Conservation (phyloP, 2,888 invertebrate genomes). For the Latrodectus hesperus region DNA sequence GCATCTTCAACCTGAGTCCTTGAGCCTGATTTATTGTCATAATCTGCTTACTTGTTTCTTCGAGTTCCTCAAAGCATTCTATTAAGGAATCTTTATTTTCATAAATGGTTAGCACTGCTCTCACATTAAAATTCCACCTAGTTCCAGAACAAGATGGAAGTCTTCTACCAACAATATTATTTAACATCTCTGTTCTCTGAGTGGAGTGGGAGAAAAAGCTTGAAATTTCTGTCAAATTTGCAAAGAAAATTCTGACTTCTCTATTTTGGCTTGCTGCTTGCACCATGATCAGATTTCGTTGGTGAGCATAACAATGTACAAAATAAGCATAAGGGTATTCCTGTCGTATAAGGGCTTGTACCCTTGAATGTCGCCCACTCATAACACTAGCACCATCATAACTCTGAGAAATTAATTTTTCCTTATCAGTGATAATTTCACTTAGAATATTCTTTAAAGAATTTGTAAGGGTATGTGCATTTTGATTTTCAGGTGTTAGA, state of each 20-base stretch:
- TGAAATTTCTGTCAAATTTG: too few species aligned
- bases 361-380: conserved; percentile 70
- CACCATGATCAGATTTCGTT: conserved; percentile 67
- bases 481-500: conserved; percentile 70
- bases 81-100: too few species aligned
- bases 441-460: conserved; percentile 68
- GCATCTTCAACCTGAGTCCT: too few species aligned
- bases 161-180: background rate
- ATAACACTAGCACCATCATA: conserved; percentile 73
- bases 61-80: too few species aligned
- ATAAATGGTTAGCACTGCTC: too few species aligned
- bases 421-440: conserved; percentile 10
- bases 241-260: background rate
- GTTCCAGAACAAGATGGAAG: too few species aligned
- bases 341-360: conserved; percentile 71
- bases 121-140: too few species aligned
- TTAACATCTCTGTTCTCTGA: background rate
- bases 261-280: conserved; percentile 34
- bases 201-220: background rate
- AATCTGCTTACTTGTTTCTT: too few species aligned
- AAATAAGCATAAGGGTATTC: conserved; percentile 62
- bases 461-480: conserved; percentile 65
- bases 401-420: conserved; percentile 72
- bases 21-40: too few species aligned
- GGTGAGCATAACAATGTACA: conserved; percentile 70